These are phyloP conservation scores for Eubucco bourcierii DNA, from an alignment of 2,113 vertebrate species.

Conservation along the genomic window DNA sequence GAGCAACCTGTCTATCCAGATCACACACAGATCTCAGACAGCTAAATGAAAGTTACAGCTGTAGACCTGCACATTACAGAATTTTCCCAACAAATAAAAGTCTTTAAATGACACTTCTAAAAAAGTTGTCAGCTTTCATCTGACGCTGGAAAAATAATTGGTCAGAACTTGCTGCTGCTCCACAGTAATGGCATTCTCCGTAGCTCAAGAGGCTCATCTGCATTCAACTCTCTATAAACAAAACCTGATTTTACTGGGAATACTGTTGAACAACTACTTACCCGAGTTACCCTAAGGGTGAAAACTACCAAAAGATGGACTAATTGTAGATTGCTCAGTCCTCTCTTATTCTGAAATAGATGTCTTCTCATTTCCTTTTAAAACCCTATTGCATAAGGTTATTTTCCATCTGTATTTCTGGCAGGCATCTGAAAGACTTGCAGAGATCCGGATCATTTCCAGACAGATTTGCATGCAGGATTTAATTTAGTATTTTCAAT, in stretches of 20 bases:
- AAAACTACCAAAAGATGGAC: neutral
- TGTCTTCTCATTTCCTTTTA: neutral
- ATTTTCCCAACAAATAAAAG: neutral
- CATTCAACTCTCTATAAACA: neutral
- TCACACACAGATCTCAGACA: neutral
- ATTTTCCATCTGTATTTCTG: slow-evolving; percentile 17
- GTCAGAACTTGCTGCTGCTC: neutral
- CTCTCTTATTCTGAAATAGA: slow-evolving; percentile 6
- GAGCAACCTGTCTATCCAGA: neutral
- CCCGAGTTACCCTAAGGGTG: neutral
- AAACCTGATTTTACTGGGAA: slow-evolving; percentile 7
- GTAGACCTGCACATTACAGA: neutral
- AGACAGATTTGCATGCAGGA: slow-evolving; percentile 1
- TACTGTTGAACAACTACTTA: neutral
- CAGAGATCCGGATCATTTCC: neutral
- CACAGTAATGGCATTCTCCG: neutral
- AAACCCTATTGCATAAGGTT: neutral
- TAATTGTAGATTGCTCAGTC: neutral
- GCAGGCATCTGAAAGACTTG: slow-evolving; percentile 3
- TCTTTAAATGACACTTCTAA: slow-evolving; percentile 4
- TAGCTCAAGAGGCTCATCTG: neutral
- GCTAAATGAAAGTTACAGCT: neutral
- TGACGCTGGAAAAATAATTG: slow-evolving; percentile 22
- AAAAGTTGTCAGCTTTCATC: neutral
- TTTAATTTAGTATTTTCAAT: slow-evolving; percentile 47